Percentiles rank a stretch among this genome's conserved stretches.
Conservation (phyloP, 2,797 vertebrate species). For the Fistularia commersonii region DNA sequence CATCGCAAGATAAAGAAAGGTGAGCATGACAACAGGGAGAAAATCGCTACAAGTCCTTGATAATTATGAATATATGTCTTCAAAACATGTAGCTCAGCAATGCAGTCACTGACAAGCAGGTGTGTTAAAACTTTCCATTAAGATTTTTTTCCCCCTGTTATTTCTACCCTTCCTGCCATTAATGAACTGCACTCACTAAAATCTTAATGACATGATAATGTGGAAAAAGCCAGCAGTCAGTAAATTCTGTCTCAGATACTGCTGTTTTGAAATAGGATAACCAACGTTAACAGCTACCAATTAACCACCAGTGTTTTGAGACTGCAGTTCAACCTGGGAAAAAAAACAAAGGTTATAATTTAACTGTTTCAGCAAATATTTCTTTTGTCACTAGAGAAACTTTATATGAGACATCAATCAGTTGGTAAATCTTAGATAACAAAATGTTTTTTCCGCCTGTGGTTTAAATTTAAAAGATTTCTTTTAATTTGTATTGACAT, state of each 20-base stretch:
- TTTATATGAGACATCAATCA: too few relatives aligned
- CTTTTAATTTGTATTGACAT: too few relatives aligned
- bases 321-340: constrained; percentile 26
- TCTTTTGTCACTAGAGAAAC: constrained; percentile 1
- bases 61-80: background rate
- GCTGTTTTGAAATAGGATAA: constrained; percentile 23
- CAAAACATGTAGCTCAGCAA: constrained; percentile 1
- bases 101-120: background rate
- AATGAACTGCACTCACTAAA: constrained; percentile 17
- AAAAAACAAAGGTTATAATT: constrained; percentile 34
- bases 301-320: constrained; percentile 19
- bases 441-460: too few relatives aligned
- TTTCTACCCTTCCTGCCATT: background rate
- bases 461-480: constrained; percentile 3
- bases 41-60: too few relatives aligned
- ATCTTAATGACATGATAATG: constrained; percentile 18
- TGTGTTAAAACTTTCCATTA: background rate
- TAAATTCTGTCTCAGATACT: constrained; percentile 15
- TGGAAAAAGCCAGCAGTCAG: constrained; percentile 2
- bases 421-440: too few relatives aligned
- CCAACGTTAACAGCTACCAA: constrained; percentile 29
- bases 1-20: constrained; percentile 94
- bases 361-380: constrained; percentile 34
- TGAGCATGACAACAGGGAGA: constrained; percentile 36
- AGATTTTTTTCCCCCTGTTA: constrained; percentile 2